These are phyloP conservation scores for Melanostoma mellinum DNA, from an alignment of 2,888 invertebrate genomes.

Conservation along the genomic window DNA sequence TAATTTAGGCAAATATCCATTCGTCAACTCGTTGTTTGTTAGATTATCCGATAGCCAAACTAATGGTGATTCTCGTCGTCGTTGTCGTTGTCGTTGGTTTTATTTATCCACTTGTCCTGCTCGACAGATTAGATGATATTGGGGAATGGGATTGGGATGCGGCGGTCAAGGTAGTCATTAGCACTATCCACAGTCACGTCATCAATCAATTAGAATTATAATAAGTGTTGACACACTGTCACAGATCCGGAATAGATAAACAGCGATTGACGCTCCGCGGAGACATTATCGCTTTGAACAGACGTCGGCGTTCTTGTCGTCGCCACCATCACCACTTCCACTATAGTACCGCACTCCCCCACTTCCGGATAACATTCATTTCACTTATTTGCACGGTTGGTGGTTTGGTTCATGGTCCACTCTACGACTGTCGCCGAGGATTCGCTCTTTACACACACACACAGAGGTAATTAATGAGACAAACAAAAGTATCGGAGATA, in stretches of 20 bases:
- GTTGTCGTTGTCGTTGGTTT: neutral
- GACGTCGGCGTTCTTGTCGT: neutral
- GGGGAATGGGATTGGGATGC: neutral
- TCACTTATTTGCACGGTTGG: slow-evolving; percentile 11
- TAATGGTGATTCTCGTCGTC: slow-evolving; percentile 22
- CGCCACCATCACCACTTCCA: no score
- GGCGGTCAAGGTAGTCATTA: slow-evolving; percentile 32
- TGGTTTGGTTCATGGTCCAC: neutral
- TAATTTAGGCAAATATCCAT: slow-evolving; percentile 33
- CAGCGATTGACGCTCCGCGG: slow-evolving; percentile 29
- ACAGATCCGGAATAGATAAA: slow-evolving; percentile 32
- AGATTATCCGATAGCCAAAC: slow-evolving; percentile 20
- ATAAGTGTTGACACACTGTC: slow-evolving; percentile 61
- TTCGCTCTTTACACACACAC: slow-evolving; percentile 15
- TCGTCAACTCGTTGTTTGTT: slow-evolving; percentile 24
- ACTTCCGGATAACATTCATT: neutral
- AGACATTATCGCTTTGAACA: slow-evolving; percentile 42
- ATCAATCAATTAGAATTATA: slow-evolving; percentile 60
- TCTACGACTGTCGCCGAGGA: neutral
- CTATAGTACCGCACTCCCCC: no score
- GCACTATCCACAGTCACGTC: slow-evolving; percentile 17
- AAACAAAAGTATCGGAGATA: slow-evolving; percentile 18
- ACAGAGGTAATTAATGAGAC: slow-evolving; percentile 47
- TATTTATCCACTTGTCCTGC: neutral
- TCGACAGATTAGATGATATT: neutral